Conservation (phyloP, 2,888 invertebrate genomes). For the Pristionchus japonicus region DNA sequence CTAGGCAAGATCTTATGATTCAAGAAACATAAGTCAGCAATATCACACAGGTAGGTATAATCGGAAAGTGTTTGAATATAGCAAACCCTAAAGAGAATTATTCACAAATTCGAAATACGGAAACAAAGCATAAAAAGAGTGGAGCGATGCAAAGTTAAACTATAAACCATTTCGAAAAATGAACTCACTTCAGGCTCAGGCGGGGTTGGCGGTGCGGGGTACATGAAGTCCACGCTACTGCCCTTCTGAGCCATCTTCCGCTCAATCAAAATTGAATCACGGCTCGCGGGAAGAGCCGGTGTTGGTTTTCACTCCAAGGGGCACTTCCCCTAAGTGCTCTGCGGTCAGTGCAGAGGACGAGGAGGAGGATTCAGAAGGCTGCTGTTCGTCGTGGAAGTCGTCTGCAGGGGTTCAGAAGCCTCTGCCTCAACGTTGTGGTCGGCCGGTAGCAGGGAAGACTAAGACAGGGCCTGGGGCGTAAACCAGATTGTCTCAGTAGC, state of each 20-base stretch:
- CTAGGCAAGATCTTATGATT: too few species aligned
- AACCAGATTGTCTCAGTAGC: neutral
- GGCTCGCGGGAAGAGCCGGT: neutral
- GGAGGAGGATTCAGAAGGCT: neutral
- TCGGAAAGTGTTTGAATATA: too few species aligned
- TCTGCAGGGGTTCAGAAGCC: too few species aligned
- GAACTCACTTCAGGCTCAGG: neutral
- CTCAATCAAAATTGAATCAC: constrained; percentile 28
- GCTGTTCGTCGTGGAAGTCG: too few species aligned
- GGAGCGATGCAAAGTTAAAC: neutral
- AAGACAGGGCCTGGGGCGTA: neutral
- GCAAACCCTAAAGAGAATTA: too few species aligned
- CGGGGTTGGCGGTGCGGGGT: constrained; percentile 3
- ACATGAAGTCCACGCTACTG: neutral
- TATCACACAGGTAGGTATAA: too few species aligned
- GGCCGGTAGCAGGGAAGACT: neutral
- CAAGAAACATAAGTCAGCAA: too few species aligned
- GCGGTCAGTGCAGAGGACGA: too few species aligned
- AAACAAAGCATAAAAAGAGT: too few species aligned
- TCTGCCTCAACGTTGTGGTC: neutral
- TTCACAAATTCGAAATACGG: too few species aligned
- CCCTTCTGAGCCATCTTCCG: too few species aligned
- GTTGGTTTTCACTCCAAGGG: neutral
- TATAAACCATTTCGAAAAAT: neutral
- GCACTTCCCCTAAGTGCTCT: constrained; percentile 20